Evolutionary conservation across 2,797 vertebrate species (phyloP).

Genomic region (Clarias platycephalus): DNA sequence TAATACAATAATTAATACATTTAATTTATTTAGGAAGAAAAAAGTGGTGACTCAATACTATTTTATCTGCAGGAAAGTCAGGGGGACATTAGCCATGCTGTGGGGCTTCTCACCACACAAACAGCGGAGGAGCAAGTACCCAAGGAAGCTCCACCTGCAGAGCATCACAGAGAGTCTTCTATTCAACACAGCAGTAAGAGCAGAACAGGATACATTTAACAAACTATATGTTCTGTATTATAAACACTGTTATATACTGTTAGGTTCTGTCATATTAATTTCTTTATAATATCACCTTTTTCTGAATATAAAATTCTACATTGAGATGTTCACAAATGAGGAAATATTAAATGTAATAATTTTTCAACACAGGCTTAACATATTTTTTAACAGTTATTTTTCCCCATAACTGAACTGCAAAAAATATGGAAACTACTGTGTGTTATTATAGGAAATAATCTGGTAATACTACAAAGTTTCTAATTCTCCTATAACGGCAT

Average conservation of each 20-base stretch:
- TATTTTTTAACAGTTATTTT: not conserved
- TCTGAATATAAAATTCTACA: not conserved
- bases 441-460: not conserved
- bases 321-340: not conserved
- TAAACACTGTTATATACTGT: not conserved
- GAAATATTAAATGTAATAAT: not conserved
- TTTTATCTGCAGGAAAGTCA: slow-evolving; percentile 79
- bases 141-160: slow-evolving; percentile 65
- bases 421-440: not conserved
- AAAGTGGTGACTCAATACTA: not conserved
- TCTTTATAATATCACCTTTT: not conserved
- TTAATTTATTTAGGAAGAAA: no score
- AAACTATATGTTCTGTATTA: not conserved
- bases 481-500: not conserved
- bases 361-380: not conserved
- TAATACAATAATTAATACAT: no score
- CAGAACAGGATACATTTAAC: not conserved
- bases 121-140: slow-evolving; percentile 65
- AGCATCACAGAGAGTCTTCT: slow-evolving; percentile 64
- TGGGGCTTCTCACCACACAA: slow-evolving; percentile 82
- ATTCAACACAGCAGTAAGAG: slow-evolving; percentile 68
- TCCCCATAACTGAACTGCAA: not conserved
- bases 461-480: not conserved
- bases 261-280: not conserved
- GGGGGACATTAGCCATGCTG: slow-evolving; percentile 87